Evolutionary conservation across 2,888 invertebrate species (phyloP), one percentile per base, ranked within the genome.

Genomic region (Octodonta nipae): DNA sequence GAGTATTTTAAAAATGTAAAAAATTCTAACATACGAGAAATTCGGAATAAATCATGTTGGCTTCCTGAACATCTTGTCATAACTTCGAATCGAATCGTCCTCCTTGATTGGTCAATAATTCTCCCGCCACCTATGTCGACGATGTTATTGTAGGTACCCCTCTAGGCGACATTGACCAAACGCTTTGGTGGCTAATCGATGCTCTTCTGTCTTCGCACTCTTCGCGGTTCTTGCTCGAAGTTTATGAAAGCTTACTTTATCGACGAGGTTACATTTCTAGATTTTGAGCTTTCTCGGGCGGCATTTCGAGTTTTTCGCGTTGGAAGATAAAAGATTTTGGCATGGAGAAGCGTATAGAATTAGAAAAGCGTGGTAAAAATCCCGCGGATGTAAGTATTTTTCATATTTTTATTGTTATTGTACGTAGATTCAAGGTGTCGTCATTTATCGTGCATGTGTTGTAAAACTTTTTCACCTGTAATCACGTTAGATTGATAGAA

Each of bases 321-420:
- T 37, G 32, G 26, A 33, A 34, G 36, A 25, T 25, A 33, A 33
- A 17, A 35, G 16, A 34, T 37, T 35, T 41, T 44, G 48, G 44
- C 49, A 92, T 92, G 91, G 89, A 91, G 71, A 91, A 91, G 65
- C 80, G 93, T 67, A 82, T 95, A 73, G 84, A 84, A 60, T 71
- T 92, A 62, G 95, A 95, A 70, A 81, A 85, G 69, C 75, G 92
- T 60, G 92, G 91, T 65, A 78, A 82, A 63, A 78, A 77, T 63
- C 82, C 89, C 52, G 77, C 77, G 61, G 82, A 89, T 74, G 93
- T 93, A 74, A 78, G 76, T 40, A 38, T n/a, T 22, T 11, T n/a
- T n/a, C n/a, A n/a, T n/a, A n/a, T 38, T 37, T 42, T 37, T 42
- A 30, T 38, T 42, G 33, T 41, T 41, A 28, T 39, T 42, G 37